Conservation (phyloP, 2,888 invertebrate genomes). For the Cerceris rybyensis region DNA sequence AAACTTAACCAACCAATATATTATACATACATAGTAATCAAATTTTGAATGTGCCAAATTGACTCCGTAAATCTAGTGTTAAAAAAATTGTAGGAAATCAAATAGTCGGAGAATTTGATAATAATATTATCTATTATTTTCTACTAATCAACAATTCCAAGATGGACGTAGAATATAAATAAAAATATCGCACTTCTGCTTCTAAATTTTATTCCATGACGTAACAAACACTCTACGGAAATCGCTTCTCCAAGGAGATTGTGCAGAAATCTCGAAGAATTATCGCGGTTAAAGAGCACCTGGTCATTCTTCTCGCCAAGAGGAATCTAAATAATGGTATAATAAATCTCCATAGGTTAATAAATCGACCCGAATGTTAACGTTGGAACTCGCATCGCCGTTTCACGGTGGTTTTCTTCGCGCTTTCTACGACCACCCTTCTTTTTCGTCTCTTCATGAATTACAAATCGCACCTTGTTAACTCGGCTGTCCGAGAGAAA, state of each 20-base stretch:
- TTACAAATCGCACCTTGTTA: constrained; percentile 62
- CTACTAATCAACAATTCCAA: too few relatives aligned
- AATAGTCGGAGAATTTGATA: too few relatives aligned
- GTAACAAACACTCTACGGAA: too few relatives aligned
- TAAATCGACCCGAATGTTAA: constrained; percentile 42
- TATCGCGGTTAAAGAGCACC: not conserved
- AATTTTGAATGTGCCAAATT: not conserved
- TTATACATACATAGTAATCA: too few relatives aligned
- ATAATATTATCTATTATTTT: too few relatives aligned
- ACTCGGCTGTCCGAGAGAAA: constrained; percentile 29
- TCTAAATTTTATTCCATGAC: too few relatives aligned
- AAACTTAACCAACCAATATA: too few relatives aligned
- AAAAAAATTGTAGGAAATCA: not conserved
- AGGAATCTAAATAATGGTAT: constrained; percentile 36
- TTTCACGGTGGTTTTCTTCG: constrained; percentile 32
- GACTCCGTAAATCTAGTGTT: not conserved
- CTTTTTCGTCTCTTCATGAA: constrained; percentile 57
- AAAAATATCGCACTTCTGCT: too few relatives aligned
- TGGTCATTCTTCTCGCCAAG: not conserved
- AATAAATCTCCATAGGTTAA: constrained; percentile 48
- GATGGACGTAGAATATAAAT: too few relatives aligned
- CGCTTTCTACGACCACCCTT: constrained; percentile 11
- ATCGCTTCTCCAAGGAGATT: too few relatives aligned
- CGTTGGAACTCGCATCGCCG: constrained; percentile 2
- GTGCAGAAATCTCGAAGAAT: not conserved